Conservation (phyloP, 2,797 vertebrate genomes). For the Philypnodon macrostomus region DNA sequence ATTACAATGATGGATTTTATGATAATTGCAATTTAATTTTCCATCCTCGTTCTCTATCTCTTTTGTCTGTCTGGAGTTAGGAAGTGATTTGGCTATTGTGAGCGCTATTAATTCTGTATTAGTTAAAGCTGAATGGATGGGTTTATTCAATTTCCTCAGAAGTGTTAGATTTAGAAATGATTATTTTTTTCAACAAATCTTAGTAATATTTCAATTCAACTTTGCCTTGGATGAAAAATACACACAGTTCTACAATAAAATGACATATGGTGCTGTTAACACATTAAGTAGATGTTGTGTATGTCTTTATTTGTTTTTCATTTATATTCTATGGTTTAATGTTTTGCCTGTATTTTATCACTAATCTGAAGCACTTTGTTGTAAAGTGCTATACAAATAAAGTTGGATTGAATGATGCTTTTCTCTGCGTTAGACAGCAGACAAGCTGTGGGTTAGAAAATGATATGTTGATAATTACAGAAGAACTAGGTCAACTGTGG, state of each 20-base stretch:
- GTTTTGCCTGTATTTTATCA: too few relatives aligned
- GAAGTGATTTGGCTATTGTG: slow-evolving; percentile 89
- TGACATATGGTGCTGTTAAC: not conserved
- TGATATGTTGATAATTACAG: too few relatives aligned
- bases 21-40: slow-evolving; percentile 99
- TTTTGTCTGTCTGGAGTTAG: slow-evolving; percentile 82
- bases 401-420: too few relatives aligned
- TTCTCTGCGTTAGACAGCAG: too few relatives aligned
- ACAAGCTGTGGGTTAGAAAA: too few relatives aligned
- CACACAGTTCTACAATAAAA: slow-evolving; percentile 3
- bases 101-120: slow-evolving; percentile 97
- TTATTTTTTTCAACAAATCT: slow-evolving; percentile 49
- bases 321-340: too few relatives aligned
- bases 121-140: slow-evolving; percentile 86
- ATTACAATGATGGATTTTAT: slow-evolving; percentile 99
- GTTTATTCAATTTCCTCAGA: slow-evolving; percentile 71
- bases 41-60: slow-evolving; percentile 58
- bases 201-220: slow-evolving; percentile 37
- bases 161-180: slow-evolving; percentile 63
- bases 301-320: too few relatives aligned
- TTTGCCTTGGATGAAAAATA: slow-evolving; percentile 11
- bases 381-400: too few relatives aligned
- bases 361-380: too few relatives aligned
- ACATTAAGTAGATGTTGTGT: not conserved
- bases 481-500: too few relatives aligned